phyloP scores from a whole-genome alignment of 2,888 invertebrate species.

The Dyspetes luteomarginatus region DNA sequence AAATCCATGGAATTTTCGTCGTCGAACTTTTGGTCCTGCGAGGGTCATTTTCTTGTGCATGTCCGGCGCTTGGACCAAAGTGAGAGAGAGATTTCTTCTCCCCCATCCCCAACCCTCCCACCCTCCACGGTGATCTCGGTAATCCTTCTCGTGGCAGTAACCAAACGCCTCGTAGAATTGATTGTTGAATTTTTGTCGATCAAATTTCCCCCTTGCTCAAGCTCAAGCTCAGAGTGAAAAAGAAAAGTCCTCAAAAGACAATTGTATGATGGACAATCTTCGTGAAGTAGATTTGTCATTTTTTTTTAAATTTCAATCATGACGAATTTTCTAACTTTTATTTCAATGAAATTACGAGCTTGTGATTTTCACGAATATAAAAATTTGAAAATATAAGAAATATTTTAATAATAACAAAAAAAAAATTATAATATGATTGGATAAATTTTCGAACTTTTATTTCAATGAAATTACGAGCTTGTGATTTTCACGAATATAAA shows the following conservation, averaged over 20 bases:
- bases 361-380: no score
- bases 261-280: conserved; percentile 1
- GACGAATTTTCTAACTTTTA: no score
- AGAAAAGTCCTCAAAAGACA: background rate
- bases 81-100: conserved; percentile 5
- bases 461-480: no score
- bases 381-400: no score
- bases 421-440: no score
- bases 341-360: no score
- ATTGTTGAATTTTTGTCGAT: conserved; percentile 53
- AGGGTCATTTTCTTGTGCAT: conserved; percentile 18
- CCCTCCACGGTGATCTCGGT: conserved; percentile 45
- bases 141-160: conserved; percentile 51
- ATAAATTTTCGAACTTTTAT: no score
- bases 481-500: no score
- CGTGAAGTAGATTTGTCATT: no score
- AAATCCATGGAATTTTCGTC: conserved; percentile 51
- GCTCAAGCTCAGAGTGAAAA: background rate
- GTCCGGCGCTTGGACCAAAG: conserved; percentile 32
- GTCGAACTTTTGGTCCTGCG: conserved; percentile 27
- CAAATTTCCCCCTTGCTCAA: conserved; percentile 7
- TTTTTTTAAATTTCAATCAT: no score
- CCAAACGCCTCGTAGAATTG: conserved; percentile 46
- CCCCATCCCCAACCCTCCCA: background rate
- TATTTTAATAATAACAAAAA: no score